Conservation (phyloP, 2,113 vertebrate genomes). For the Gymnocephalus cernua region DNA sequence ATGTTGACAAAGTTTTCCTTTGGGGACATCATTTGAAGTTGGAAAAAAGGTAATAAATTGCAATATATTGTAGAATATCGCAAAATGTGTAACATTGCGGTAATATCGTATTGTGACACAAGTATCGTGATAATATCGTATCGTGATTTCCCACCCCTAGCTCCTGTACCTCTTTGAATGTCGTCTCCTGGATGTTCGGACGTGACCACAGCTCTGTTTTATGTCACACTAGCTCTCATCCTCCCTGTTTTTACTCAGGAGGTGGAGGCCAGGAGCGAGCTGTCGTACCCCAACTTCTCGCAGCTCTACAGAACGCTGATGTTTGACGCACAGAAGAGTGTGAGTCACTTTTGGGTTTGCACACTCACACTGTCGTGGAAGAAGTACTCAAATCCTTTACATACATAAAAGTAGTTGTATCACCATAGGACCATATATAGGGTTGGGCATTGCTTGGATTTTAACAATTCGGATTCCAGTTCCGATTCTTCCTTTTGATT, state of each 20-base stretch:
- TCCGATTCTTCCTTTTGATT: too few relatives aligned
- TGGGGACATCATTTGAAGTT: too few relatives aligned
- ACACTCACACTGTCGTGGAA: neutral
- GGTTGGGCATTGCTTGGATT: too few relatives aligned
- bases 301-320: constrained; percentile 91
- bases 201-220: neutral
- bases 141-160: too few relatives aligned
- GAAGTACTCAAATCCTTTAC: constrained; percentile 36
- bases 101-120: too few relatives aligned
- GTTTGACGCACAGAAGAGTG: constrained; percentile 90
- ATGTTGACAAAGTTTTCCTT: too few relatives aligned
- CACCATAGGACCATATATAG: neutral
- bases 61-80: too few relatives aligned
- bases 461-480: too few relatives aligned
- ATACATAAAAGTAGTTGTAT: neutral
- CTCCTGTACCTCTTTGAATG: neutral
- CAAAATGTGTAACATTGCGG: too few relatives aligned
- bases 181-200: neutral
- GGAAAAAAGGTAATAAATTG: too few relatives aligned
- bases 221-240: constrained; percentile 2
- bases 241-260: constrained; percentile 77
- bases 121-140: too few relatives aligned
- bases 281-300: constrained; percentile 87
- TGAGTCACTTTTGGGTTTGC: constrained; percentile 67
- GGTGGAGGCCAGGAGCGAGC: constrained; percentile 87